Evolutionary conservation across 2,113 vertebrate species (phyloP), one percentile per base, ranked within the genome.

Genomic region (Leucoraja erinaceus): DNA sequence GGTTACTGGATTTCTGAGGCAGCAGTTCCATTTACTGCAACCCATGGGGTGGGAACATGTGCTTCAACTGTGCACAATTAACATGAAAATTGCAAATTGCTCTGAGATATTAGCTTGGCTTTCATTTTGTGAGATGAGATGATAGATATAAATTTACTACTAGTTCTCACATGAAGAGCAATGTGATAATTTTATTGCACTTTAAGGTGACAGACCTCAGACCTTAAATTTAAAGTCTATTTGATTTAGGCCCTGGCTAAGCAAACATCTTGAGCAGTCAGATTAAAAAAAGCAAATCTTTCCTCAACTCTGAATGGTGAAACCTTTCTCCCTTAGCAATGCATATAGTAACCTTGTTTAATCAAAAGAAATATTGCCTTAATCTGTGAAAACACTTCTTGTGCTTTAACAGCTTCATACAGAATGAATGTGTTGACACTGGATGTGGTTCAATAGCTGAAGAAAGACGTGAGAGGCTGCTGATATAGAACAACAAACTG

Each of bases 281-380:
- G 90, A 91, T 91, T 91, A 91, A 74, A 91, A 66, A 91, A 91
- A 38, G 90, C 90, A 91, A 91, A 91, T 91, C 90, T 91, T 70
- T 54, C 88, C 63, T 90, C 88, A 90, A 70, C 61, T 70, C 90
- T 91, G 90, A 91, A 91, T 91, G 68, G 90, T 91, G 38, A 91
- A 91, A 72, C 72, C 90, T 22, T 22, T 54, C 90, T 54, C 90
- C 90, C 68, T 91, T 91, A 74, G 31, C 90, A 54, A 38, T 91
- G 90, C 90, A 91, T 54, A 91, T 72, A 47, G 38, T 91, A 91
- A 72, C 88, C 88, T 70, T 91, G 66, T 91, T 91, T 74, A 91
- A 91, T 91, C 90, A 91, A 72, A 72, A 91, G 90, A 91, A 91
- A 91, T 72, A 91, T 91, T 91, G 90, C 90, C 68, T 91, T 91